These are phyloP conservation scores for Seriola aureovittata DNA, from an alignment of 2,113 vertebrate genomes.

Conservation along the genomic window DNA sequence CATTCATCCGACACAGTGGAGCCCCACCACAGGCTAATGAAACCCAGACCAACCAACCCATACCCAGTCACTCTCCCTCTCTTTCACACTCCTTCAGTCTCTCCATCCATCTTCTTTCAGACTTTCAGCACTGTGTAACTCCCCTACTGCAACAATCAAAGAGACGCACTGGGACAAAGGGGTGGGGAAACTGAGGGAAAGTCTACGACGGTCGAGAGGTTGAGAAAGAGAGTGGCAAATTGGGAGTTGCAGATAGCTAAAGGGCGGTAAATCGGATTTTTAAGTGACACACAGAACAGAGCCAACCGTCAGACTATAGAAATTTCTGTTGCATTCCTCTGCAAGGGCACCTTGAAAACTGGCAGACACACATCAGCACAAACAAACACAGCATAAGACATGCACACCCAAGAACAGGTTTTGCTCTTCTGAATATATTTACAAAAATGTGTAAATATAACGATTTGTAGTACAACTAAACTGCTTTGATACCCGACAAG, in stretches of 20 bases:
- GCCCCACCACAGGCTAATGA: conserved; percentile 69
- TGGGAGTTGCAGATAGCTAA: conserved; percentile 56
- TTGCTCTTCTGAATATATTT: conserved; percentile 15
- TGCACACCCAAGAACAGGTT: conserved; percentile 20
- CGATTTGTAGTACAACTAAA: not conserved
- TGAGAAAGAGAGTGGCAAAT: conserved; percentile 40
- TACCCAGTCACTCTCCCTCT: conserved; percentile 60
- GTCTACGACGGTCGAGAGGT: conserved; percentile 1
- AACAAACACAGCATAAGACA: conserved; percentile 42
- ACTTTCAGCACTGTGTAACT: conserved; percentile 70
- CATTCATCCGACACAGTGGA: conserved; percentile 59
- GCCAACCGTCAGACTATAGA: conserved; percentile 37
- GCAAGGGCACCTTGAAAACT: conserved; percentile 77
- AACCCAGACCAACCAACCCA: conserved; percentile 64
- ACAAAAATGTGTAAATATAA: not conserved
- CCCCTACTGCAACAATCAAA: conserved; percentile 62
- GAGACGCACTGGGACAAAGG: conserved; percentile 38
- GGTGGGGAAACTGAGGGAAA: conserved; percentile 13
- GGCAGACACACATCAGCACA: conserved; percentile 39
- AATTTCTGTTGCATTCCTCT: conserved; percentile 67
- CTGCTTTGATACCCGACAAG: not conserved
- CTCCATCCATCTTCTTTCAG: conserved; percentile 75
- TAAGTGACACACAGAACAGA: conserved; percentile 55
- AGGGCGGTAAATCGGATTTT: conserved; percentile 70
- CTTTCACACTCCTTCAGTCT: conserved; percentile 56